These are phyloP conservation scores for Notothenia coriiceps DNA, from an alignment of 2,113 vertebrate genomes.

Conservation along the genomic window DNA sequence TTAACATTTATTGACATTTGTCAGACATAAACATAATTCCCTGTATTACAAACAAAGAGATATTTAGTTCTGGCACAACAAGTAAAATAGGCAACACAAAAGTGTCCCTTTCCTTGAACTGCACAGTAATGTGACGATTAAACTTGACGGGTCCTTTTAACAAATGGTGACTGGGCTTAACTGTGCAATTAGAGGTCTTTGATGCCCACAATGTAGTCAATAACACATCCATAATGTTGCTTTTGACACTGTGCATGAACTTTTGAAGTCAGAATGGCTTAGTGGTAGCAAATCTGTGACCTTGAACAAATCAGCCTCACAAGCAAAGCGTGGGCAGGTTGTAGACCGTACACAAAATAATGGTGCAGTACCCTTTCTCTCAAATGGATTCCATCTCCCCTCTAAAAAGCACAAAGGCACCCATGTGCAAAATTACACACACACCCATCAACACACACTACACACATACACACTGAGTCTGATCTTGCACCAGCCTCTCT, in stretches of 20 bases:
- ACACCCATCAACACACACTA: not conserved
- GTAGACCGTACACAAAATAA: not conserved
- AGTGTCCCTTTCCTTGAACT: not conserved
- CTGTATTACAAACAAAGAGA: not conserved
- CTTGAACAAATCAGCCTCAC: conserved; percentile 3
- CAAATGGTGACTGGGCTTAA: not conserved
- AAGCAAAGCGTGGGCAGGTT: not conserved
- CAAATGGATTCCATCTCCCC: conserved; percentile 18
- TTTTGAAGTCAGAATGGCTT: not conserved
- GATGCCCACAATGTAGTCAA: not conserved
- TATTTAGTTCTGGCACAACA: not conserved
- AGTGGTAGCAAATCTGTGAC: not conserved
- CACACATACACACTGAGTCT: not conserved
- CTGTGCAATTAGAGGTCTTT: not conserved
- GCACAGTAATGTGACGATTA: not conserved
- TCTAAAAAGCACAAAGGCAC: not conserved
- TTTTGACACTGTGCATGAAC: not conserved
- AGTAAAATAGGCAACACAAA: not conserved
- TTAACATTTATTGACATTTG: not conserved
- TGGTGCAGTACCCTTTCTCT: not conserved
- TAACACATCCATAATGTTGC: not conserved
- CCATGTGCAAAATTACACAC: conserved; percentile 1
- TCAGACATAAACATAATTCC: not conserved
- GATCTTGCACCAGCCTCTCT: conserved; percentile 30
- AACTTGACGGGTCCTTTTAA: not conserved